Evolutionary conservation across 2,797 vertebrate genomes (phyloP), one percentile per base, ranked within the genome.

Genomic region (Sebastes oblongus): DNA sequence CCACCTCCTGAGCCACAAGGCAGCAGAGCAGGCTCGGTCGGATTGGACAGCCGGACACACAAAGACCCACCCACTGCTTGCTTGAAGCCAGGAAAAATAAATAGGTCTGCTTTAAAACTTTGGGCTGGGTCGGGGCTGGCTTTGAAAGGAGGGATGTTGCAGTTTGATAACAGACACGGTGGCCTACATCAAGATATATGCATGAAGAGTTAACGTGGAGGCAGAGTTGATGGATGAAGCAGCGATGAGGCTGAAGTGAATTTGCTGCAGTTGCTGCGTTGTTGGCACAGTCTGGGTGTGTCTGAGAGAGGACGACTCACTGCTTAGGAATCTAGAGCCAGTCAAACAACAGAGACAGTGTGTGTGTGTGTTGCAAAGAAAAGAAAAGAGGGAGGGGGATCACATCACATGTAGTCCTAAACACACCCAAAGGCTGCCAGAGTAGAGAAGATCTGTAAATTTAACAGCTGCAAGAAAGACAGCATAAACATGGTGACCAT

Each of bases 241-340:
- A 30, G 36, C 25, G 34, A 59, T 58, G 56, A 72, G 62, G 80
- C 62, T 78, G 60, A 52, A 14, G 56, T 46, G 30, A 69, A 75
- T 82, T 39, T 74, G 56, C 78, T 56, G 79, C 65, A 54, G 82
- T 65, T 50, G 75, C 68, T 50, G 75, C 66, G 65, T 42, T 84
- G 68, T 81, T 86, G 88, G 89, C 72, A 87, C 77, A 80, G 77
- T 66, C 73, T 88, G 94, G 95, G 95, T 90, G 95, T 94, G 95
- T 84, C 94, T 68, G 71, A 52, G 50, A 88, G 66, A 50, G 18
- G 46, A 54, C 20, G 50, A 94, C 75, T 96, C 95, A 96, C 84
- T 89, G 83, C 94, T 94, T 50, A 93, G 95, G 96, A 96, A 96
- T 96, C 91, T 88, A 82, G 71, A 90, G 84, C 71, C 13, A 24